Percentiles rank a stretch among this genome's conserved stretches.
Conservation (phyloP, 2,797 vertebrate species). For the Kryptolebias ocellatus region DNA sequence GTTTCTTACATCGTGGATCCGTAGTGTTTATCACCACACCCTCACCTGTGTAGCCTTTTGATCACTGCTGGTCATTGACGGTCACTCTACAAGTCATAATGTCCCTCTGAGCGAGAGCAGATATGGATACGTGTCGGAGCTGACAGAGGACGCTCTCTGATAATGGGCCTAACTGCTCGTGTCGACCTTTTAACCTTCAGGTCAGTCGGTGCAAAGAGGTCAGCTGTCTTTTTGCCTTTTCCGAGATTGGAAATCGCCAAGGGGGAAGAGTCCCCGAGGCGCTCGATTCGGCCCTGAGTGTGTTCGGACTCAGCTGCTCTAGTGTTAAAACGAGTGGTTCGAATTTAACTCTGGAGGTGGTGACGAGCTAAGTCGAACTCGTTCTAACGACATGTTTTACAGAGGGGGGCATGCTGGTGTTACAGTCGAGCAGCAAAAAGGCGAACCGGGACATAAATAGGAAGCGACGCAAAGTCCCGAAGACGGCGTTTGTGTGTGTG, state of each 20-base stretch:
- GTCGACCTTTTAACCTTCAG: not conserved
- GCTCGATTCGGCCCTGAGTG: not conserved
- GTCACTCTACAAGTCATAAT: conserved; percentile 37
- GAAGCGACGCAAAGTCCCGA: conserved; percentile 10
- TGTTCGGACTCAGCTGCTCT: conserved; percentile 24
- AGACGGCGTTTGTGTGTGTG: conserved; percentile 12
- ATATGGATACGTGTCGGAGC: conserved; percentile 17
- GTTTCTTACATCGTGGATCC: conserved; percentile 27
- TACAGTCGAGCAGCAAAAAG: too few species aligned
- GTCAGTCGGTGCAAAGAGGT: not conserved
- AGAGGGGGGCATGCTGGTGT: too few species aligned
- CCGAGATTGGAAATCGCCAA: not conserved
- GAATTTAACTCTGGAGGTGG: too few species aligned
- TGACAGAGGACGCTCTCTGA: conserved; percentile 17
- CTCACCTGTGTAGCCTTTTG: conserved; percentile 34
- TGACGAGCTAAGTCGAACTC: too few species aligned
- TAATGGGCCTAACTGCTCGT: not conserved
- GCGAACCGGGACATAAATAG: conserved; percentile 17
- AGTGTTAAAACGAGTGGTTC: not conserved
- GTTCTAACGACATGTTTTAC: not conserved
- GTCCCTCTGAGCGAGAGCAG: conserved; percentile 19
- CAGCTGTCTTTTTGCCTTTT: conserved; percentile 21
- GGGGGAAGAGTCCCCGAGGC: not conserved
- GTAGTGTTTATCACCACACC: conserved; percentile 60
- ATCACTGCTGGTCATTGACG: conserved; percentile 23